Evolutionary conservation across 2,113 vertebrate species (phyloP).

Genomic region (Dicaeum eximium): DNA sequence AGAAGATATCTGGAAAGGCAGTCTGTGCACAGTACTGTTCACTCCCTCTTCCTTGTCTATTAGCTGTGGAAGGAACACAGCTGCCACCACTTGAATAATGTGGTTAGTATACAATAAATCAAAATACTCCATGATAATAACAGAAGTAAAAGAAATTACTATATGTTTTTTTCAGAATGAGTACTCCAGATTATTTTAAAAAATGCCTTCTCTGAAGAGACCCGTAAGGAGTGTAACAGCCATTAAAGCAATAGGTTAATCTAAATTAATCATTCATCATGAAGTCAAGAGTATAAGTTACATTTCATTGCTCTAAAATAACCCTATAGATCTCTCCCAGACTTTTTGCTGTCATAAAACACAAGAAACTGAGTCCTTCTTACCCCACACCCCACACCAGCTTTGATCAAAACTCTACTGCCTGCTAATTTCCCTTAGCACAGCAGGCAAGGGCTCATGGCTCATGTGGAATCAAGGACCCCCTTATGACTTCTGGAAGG

Average conservation of each 20-base stretch:
- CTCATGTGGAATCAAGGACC: background rate
- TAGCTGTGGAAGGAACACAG: constrained; percentile 17
- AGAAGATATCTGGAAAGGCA: background rate
- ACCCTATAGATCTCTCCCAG: background rate
- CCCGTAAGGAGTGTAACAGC: background rate
- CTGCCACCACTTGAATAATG: constrained; percentile 4
- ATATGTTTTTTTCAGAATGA: background rate
- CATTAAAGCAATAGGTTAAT: background rate
- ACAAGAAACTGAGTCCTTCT: background rate
- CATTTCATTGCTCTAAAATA: background rate
- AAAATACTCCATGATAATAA: background rate
- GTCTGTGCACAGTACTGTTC: background rate
- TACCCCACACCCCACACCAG: background rate
- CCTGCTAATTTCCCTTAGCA: background rate
- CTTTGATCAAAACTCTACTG: background rate
- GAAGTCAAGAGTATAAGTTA: background rate
- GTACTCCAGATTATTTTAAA: background rate
- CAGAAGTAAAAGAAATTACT: background rate
- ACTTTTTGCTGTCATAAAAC: background rate
- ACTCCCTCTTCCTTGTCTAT: background rate
- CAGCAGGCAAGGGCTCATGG: background rate
- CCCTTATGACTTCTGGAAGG: background rate
- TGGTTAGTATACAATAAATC: background rate
- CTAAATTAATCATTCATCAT: background rate
- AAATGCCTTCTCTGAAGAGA: constrained; percentile 2